phyloP scores from a whole-genome alignment of 1,140 invertebrate genomes.

The Latrodectus geometricus region DNA sequence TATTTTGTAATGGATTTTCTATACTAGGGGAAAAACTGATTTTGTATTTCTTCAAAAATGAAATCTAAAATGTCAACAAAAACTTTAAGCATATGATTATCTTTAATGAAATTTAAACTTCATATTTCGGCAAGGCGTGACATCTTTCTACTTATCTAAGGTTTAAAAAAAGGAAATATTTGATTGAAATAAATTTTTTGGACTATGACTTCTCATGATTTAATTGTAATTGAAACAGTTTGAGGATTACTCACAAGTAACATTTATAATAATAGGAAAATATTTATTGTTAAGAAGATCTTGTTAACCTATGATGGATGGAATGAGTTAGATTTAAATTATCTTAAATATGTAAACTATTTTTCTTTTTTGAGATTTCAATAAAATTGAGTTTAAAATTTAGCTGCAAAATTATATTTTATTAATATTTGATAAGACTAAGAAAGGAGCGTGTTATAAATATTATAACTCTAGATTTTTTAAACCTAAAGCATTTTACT shows the following conservation, averaged over 20 bases:
- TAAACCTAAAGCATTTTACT: no score
- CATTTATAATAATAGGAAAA: neutral
- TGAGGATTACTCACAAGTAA: neutral
- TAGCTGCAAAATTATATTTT: no score
- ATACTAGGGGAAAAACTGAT: neutral
- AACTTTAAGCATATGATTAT: neutral
- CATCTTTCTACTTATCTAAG: neutral
- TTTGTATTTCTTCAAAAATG: neutral
- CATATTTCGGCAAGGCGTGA: neutral
- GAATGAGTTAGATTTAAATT: neutral
- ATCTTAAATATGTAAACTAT: neutral
- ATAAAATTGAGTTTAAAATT: no score
- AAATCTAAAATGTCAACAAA: neutral
- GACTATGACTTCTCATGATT: neutral
- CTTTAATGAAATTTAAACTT: neutral
- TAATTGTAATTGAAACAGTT: neutral
- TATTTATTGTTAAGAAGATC: neutral
- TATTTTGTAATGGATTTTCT: no score
- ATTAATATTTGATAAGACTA: no score
- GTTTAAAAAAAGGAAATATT: neutral
- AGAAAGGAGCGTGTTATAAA: no score
- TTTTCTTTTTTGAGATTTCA: no score
- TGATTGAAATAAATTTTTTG: no score
- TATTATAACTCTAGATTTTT: no score
- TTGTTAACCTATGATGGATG: neutral